phyloP scores from a whole-genome alignment of 2,113 vertebrate species.

The Peromyscus polionotus region DNA sequence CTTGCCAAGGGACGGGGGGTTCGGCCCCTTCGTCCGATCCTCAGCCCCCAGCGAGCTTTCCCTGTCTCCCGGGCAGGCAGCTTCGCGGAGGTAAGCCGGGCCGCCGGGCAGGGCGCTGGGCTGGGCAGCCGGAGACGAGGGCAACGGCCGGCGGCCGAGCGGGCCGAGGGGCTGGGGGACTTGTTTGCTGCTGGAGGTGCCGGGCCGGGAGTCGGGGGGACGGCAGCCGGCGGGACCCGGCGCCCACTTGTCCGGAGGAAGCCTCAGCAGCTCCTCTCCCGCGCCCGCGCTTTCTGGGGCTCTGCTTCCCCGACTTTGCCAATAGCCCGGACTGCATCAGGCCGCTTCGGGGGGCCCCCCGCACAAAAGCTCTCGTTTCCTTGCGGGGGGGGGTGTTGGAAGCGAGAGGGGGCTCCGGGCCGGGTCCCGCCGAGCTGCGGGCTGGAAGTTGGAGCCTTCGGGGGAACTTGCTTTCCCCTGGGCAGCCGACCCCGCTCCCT shows the following conservation, averaged over 20 bases:
- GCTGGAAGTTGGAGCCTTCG: slow-evolving; percentile 65
- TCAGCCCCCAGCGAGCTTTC: not conserved
- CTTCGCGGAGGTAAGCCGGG: slow-evolving; percentile 69
- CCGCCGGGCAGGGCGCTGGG: slow-evolving; percentile 4
- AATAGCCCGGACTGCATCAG: slow-evolving; percentile 39
- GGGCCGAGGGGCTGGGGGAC: slow-evolving; percentile 16
- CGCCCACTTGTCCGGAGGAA: slow-evolving; percentile 14
- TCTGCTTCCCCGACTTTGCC: slow-evolving; percentile 63
- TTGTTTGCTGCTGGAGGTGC: slow-evolving; percentile 64
- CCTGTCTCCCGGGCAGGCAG: slow-evolving; percentile 61
- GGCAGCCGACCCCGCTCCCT: slow-evolving; percentile 6
- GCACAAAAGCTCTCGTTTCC: slow-evolving; percentile 62
- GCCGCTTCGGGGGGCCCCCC: not conserved
- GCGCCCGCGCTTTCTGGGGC: slow-evolving; percentile 76
- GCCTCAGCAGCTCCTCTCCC: slow-evolving; percentile 38
- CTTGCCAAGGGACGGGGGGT: slow-evolving; percentile 54
- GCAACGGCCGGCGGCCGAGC: not conserved
- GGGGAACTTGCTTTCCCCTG: slow-evolving; percentile 64
- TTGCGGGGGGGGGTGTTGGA: not conserved
- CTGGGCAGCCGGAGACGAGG: slow-evolving; percentile 8
- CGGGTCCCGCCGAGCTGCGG: not conserved
- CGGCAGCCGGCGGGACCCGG: not conserved
- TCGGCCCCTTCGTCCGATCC: slow-evolving; percentile 21
- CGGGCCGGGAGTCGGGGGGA: not conserved
- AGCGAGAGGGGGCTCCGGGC: slow-evolving; percentile 36